Conservation (phyloP, 2,113 vertebrate species). For the Tiliqua scincoides region DNA sequence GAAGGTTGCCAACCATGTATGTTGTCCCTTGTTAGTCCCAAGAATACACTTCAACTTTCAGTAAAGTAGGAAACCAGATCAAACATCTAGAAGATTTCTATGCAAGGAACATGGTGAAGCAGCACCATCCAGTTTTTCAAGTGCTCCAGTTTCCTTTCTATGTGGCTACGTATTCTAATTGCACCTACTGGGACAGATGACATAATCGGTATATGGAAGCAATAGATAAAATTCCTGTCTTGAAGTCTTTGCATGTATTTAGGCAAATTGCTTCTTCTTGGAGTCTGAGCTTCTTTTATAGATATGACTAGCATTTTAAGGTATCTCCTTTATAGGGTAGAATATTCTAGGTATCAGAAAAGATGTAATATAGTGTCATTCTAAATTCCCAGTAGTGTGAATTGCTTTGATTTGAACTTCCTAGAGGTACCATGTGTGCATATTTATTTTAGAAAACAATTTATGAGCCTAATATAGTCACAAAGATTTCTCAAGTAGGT, state of each 20-base stretch:
- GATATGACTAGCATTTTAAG: neutral
- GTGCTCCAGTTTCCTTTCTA: neutral
- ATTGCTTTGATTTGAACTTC: neutral
- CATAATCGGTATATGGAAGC: neutral
- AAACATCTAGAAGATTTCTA: neutral
- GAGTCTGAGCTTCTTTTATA: neutral
- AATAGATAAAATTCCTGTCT: neutral
- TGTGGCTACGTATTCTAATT: neutral
- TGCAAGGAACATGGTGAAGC: neutral
- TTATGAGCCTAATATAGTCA: constrained; percentile 27
- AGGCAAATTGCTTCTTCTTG: neutral
- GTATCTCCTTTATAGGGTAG: neutral
- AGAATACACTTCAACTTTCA: neutral
- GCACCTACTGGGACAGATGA: neutral
- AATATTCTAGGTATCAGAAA: neutral
- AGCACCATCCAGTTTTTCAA: neutral
- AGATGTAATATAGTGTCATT: constrained; percentile 7
- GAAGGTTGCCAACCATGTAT: too few relatives aligned
- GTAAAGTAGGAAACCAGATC: neutral
- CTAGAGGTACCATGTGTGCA: neutral
- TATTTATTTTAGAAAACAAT: constrained; percentile 27
- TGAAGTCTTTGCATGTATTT: neutral
- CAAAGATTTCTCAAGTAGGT: constrained; percentile 17
- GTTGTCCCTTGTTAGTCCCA: neutral
- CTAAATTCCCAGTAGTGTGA: neutral